A percentile compares a stretch with the other conserved stretches of the same genome.
Evolutionary conservation across 2,888 invertebrate species (phyloP).

Genomic region (Campoplex nolae): DNA sequence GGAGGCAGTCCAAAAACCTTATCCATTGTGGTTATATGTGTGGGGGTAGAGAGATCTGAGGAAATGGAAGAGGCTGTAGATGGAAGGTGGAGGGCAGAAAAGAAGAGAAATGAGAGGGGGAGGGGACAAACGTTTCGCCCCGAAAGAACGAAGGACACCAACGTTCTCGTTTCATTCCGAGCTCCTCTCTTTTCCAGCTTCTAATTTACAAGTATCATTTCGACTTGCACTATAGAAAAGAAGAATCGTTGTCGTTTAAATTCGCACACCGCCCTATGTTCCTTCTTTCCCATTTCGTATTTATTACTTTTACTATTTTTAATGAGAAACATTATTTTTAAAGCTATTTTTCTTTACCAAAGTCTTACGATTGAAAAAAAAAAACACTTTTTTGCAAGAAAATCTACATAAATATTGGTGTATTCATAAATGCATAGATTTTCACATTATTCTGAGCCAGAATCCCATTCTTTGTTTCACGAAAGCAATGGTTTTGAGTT

Average conservation of each 20-base stretch:
- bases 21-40: slow-evolving; percentile 80
- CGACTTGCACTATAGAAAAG: slow-evolving; percentile 52
- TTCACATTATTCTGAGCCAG: neutral
- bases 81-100: slow-evolving; percentile 53
- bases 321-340: slow-evolving; percentile 39
- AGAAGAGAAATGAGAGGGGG: slow-evolving; percentile 52
- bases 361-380: slow-evolving; percentile 44
- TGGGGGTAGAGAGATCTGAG: slow-evolving; percentile 54
- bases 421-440: neutral
- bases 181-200: slow-evolving; percentile 50
- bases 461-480: neutral
- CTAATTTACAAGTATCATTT: slow-evolving; percentile 79
- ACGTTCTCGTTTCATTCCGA: slow-evolving; percentile 65
- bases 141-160: slow-evolving; percentile 70
- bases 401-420: neutral
- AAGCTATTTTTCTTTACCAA: slow-evolving; percentile 47
- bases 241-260: slow-evolving; percentile 47
- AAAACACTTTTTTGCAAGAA: neutral
- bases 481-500: neutral
- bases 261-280: slow-evolving; percentile 50
- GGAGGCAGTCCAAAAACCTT: slow-evolving; percentile 83
- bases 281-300: slow-evolving; percentile 16
- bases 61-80: slow-evolving; percentile 54
- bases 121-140: slow-evolving; percentile 69
- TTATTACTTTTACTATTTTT: slow-evolving; percentile 17